phyloP scores from a whole-genome alignment of 2,797 vertebrate genomes.

The Xyrichtys novacula region DNA sequence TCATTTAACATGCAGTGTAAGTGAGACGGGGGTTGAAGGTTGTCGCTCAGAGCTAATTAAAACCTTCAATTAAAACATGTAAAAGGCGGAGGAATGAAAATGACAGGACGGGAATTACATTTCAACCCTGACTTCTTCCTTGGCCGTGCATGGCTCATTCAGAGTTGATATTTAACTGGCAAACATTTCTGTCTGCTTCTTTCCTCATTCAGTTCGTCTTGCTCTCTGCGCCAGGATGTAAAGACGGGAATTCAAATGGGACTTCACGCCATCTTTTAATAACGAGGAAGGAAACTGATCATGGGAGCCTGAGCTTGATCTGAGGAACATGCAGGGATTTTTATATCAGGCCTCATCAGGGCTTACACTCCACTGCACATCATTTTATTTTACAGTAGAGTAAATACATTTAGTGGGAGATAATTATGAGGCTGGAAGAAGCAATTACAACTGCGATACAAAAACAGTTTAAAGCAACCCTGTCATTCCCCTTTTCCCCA shows the following conservation, averaged over 20 bases:
- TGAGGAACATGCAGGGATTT: slow-evolving; percentile 3
- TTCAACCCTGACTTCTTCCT: slow-evolving; percentile 74
- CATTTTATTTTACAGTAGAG: slow-evolving; percentile 5
- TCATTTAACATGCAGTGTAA: slow-evolving; percentile 65
- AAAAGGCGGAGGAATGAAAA: slow-evolving; percentile 55
- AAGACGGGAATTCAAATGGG: slow-evolving; percentile 52
- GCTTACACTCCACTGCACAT: neutral
- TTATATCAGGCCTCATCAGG: slow-evolving; percentile 8
- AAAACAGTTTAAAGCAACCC: neutral
- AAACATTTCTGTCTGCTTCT: slow-evolving; percentile 39
- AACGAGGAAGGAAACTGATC: slow-evolving; percentile 37
- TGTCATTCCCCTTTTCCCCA: no score
- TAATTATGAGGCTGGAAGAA: slow-evolving; percentile 1
- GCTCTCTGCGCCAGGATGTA: slow-evolving; percentile 29
- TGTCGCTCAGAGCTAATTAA: slow-evolving; percentile 77
- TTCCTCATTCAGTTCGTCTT: slow-evolving; percentile 42
- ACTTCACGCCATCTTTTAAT: slow-evolving; percentile 69
- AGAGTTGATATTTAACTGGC: slow-evolving; percentile 50
- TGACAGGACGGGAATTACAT: slow-evolving; percentile 63
- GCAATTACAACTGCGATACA: neutral
- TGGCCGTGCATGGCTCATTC: slow-evolving; percentile 63
- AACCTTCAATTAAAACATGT: slow-evolving; percentile 74
- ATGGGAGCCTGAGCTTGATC: slow-evolving; percentile 9
- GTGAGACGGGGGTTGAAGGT: slow-evolving; percentile 37
- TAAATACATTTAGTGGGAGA: neutral